phyloP scores from a whole-genome alignment of 2,797 vertebrate genomes.

The Jordanella pulchra region DNA sequence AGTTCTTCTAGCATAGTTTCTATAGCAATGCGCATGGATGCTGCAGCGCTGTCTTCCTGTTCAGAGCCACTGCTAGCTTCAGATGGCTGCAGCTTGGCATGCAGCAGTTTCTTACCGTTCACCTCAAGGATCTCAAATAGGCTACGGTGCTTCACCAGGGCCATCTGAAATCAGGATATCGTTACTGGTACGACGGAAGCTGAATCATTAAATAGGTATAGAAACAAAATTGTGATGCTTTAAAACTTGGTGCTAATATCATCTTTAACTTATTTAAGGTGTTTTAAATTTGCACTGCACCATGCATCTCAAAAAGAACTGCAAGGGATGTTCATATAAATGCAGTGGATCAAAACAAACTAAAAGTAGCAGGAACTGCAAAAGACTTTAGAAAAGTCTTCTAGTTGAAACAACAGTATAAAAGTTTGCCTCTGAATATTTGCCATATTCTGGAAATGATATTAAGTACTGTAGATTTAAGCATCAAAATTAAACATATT shows the following conservation, averaged over 20 bases:
- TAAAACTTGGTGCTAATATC: background rate
- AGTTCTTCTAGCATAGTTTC: conserved; percentile 86
- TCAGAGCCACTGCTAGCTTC: conserved; percentile 1
- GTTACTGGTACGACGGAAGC: too few relatives aligned
- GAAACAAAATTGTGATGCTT: background rate
- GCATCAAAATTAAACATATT: too few relatives aligned
- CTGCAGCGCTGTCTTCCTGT: conserved; percentile 54
- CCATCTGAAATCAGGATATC: conserved; percentile 73
- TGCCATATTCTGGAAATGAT: too few relatives aligned
- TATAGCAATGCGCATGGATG: conserved; percentile 78
- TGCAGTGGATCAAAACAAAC: background rate
- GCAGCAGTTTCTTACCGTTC: conserved; percentile 73
- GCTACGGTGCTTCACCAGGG: conserved; percentile 84
- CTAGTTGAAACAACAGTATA: background rate
- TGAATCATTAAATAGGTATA: background rate
- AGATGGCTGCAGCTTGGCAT: conserved; percentile 77
- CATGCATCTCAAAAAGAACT: too few relatives aligned
- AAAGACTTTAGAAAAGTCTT: too few relatives aligned
- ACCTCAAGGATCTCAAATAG: conserved; percentile 80
- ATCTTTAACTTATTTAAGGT: background rate
- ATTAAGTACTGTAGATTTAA: too few relatives aligned
- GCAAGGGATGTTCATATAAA: too few relatives aligned
- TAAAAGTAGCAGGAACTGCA: too few relatives aligned
- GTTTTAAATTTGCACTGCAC: background rate
- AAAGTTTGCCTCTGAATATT: too few relatives aligned